phyloP scores from a whole-genome alignment of 2,113 vertebrate species.

The Anarhynchus alexandrinus region DNA sequence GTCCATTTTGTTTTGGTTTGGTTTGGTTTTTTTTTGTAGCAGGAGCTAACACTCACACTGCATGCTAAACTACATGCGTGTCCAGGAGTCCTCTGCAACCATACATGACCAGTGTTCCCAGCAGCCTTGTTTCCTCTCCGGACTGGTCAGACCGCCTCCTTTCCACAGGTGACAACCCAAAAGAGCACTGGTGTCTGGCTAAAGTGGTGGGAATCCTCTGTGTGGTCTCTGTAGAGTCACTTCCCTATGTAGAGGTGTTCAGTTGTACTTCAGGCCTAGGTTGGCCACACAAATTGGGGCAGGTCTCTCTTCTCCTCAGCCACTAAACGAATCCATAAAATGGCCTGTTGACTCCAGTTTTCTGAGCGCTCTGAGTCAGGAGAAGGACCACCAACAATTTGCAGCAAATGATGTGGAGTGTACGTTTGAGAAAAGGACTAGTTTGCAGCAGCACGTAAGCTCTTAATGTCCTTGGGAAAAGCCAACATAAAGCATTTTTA shows the following conservation, averaged over 20 bases:
- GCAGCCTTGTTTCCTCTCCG: neutral
- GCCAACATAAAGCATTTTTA: slow-evolving; percentile 22
- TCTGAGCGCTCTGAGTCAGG: neutral
- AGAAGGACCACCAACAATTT: neutral
- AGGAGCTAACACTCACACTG: neutral
- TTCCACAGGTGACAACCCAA: neutral
- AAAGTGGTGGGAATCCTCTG: neutral
- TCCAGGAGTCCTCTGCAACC: neutral
- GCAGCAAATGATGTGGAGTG: neutral
- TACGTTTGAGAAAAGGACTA: neutral
- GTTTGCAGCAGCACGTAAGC: neutral
- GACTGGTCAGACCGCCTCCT: neutral
- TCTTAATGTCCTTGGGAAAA: slow-evolving; percentile 13
- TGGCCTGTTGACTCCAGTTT: neutral
- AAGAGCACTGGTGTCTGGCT: neutral
- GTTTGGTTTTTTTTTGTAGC: neutral
- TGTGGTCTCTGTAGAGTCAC: neutral
- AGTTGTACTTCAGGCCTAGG: neutral
- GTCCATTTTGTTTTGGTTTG: fast-evolving
- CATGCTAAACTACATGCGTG: neutral
- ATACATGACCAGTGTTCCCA: neutral
- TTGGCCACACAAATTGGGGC: neutral
- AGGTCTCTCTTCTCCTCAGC: neutral
- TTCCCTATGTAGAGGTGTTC: neutral
- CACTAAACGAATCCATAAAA: neutral